These are phyloP conservation scores for Acleris literana DNA, from an alignment of 2,888 invertebrate genomes.

Conservation along the genomic window DNA sequence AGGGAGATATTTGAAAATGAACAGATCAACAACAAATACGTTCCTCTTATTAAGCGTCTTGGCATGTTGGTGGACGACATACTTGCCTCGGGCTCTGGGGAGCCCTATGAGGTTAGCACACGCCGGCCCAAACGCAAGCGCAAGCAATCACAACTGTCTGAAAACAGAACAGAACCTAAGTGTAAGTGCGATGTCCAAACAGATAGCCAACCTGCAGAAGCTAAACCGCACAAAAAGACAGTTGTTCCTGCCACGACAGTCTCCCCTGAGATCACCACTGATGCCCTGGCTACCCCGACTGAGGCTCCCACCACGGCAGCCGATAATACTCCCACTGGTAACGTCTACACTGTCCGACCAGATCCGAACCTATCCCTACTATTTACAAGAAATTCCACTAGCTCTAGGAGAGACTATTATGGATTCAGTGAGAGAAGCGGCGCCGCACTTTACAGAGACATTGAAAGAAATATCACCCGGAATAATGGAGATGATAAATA, in stretches of 20 bases:
- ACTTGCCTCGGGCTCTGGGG: constrained; percentile 59
- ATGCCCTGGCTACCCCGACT: constrained; percentile 53
- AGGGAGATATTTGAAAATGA: constrained; percentile 62
- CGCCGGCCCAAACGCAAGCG: constrained; percentile 50
- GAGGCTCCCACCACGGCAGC: constrained; percentile 65
- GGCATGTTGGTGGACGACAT: constrained; percentile 73
- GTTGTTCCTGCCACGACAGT: constrained; percentile 61
- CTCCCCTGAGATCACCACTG: constrained; percentile 58
- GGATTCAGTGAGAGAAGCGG: constrained; percentile 74
- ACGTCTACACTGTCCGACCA: constrained; percentile 74
- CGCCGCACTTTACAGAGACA: constrained; percentile 75
- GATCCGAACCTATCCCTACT: constrained; percentile 76
- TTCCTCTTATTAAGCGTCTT: constrained; percentile 72
- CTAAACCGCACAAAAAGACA: constrained; percentile 66
- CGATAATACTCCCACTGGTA: constrained; percentile 69
- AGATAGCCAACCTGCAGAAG: constrained; percentile 39
- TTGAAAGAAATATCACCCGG: constrained; percentile 76
- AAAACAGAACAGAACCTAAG: constrained; percentile 46
- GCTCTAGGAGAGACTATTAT: constrained; percentile 76
- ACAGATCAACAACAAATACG: constrained; percentile 61
- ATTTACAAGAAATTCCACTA: constrained; percentile 78
- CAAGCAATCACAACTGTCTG: constrained; percentile 41
- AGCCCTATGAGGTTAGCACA: constrained; percentile 48
- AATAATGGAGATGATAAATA: constrained; percentile 74
- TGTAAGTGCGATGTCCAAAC: constrained; percentile 52